Evolutionary conservation across 2,113 vertebrate genomes (phyloP).

Genomic region (Cynocephalus volans): DNA sequence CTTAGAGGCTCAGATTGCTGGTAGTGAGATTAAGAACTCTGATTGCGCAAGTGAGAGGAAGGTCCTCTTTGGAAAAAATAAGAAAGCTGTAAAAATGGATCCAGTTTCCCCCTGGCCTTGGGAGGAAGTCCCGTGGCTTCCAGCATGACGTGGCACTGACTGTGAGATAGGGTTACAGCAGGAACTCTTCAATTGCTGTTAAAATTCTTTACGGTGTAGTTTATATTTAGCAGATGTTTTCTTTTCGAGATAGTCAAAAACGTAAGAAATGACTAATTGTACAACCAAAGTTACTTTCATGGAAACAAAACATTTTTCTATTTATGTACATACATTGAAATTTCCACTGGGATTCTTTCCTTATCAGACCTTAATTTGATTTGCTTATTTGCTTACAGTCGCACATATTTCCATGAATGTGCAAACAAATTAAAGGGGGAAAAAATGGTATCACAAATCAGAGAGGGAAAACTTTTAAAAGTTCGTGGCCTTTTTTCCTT

Average conservation of each 20-base stretch:
- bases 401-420: neutral
- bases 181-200: neutral
- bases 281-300: neutral
- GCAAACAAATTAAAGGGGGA: conserved; percentile 30
- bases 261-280: conserved; percentile 47
- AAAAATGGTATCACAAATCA: neutral
- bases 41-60: neutral
- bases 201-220: conserved; percentile 33
- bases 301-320: conserved; percentile 1
- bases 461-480: conserved; percentile 1
- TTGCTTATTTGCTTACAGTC: neutral
- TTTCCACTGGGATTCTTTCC: neutral
- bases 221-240: conserved; percentile 49
- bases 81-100: conserved; percentile 6
- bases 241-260: conserved; percentile 49
- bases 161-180: neutral
- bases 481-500: neutral
- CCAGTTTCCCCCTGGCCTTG: neutral
- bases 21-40: conserved; percentile 1
- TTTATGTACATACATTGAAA: neutral
- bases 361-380: conserved; percentile 45
- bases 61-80: neutral
- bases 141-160: rapidly evolving
- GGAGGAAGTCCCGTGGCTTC: neutral
- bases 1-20: conserved; percentile 14